phyloP scores from a whole-genome alignment of 2,888 invertebrate genomes.

The Aspidapion aeneum region DNA sequence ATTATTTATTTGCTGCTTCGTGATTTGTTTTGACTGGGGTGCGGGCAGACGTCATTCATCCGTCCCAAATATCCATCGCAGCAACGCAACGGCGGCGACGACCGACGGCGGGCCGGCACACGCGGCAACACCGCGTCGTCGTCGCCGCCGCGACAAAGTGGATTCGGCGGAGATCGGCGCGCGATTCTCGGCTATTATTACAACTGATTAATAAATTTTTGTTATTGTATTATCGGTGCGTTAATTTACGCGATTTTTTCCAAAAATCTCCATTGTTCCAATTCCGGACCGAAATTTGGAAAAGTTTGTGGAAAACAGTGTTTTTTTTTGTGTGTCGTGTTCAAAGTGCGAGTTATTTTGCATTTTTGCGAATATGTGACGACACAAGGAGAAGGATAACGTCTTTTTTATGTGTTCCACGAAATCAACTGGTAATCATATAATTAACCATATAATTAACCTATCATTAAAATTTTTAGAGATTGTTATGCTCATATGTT shows the following conservation, averaged over 20 bases:
- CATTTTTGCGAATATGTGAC: neutral
- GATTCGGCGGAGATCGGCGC: conserved; percentile 2
- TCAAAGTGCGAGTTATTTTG: neutral
- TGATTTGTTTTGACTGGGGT: neutral
- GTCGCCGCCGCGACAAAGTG: neutral
- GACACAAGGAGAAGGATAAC: neutral
- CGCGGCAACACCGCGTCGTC: conserved; percentile 3
- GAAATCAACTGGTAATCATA: neutral
- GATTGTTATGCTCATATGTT: too few relatives aligned
- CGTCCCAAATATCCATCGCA: neutral
- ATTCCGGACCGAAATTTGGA: neutral
- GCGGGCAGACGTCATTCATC: neutral
- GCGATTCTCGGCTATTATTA: neutral
- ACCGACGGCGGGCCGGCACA: neutral
- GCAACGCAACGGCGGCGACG: too few relatives aligned
- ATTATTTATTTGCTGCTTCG: too few relatives aligned
- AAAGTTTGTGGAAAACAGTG: neutral
- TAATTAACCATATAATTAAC: too few relatives aligned
- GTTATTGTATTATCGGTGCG: neutral
- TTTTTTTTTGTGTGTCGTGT: neutral
- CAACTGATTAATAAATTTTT: neutral
- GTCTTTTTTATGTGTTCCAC: neutral
- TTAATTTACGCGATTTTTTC: neutral
- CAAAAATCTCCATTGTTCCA: neutral
- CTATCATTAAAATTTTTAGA: too few relatives aligned